Conservation (phyloP, 2,113 vertebrate genomes). For the Pseudolaguvia tuberculata region DNA sequence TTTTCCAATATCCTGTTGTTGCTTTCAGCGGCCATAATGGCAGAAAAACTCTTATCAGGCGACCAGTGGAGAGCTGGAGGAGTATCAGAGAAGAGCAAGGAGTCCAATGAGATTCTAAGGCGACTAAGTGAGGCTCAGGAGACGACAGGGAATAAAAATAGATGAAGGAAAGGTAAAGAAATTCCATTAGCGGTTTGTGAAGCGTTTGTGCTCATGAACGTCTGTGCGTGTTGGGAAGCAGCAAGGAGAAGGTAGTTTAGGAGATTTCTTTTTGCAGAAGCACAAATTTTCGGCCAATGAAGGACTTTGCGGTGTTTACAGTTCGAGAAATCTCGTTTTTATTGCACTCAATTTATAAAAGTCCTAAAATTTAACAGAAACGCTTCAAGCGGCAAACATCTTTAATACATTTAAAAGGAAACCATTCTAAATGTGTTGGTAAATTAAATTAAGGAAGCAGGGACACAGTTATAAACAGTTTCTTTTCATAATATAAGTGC, state of each 20-base stretch:
- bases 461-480: neutral
- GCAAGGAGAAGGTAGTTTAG: slow-evolving; percentile 4
- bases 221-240: slow-evolving; percentile 5
- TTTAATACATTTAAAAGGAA: slow-evolving; percentile 1
- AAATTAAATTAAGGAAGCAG: neutral
- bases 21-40: slow-evolving; percentile 61
- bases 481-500: neutral
- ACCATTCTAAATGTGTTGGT: neutral
- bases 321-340: slow-evolving; percentile 28
- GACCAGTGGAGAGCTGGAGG: slow-evolving; percentile 47
- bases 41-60: slow-evolving; percentile 58
- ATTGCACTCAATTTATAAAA: slow-evolving; percentile 28
- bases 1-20: slow-evolving; percentile 63
- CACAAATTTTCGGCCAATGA: slow-evolving; percentile 26
- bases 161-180: slow-evolving; percentile 33
- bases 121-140: slow-evolving; percentile 35
- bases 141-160: slow-evolving; percentile 8
- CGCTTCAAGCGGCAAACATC: neutral
- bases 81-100: slow-evolving; percentile 53
- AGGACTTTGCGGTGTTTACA: slow-evolving; percentile 23
- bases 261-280: slow-evolving; percentile 25
- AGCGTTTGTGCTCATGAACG: slow-evolving; percentile 66
- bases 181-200: slow-evolving; percentile 46
- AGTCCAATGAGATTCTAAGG: slow-evolving; percentile 54
- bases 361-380: neutral